These are phyloP conservation scores for Ophion slaviceki DNA, from an alignment of 2,888 invertebrate species.

Conservation along the genomic window DNA sequence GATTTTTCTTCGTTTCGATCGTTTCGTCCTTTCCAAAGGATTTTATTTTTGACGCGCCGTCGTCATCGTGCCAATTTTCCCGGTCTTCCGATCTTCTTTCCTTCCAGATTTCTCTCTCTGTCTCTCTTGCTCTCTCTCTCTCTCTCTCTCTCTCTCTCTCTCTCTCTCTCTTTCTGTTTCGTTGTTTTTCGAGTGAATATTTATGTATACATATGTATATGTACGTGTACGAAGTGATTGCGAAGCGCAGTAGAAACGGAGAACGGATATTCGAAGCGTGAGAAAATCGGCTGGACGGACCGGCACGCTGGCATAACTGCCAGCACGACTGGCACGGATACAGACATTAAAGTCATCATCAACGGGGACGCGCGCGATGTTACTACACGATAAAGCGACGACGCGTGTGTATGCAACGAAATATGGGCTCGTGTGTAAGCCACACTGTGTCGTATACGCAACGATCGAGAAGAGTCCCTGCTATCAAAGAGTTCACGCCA, in stretches of 20 bases:
- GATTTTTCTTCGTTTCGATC: too few relatives aligned
- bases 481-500: constrained; percentile 75
- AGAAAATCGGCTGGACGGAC: constrained; percentile 76
- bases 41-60: too few relatives aligned
- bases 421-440: constrained; percentile 17
- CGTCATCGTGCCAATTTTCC: neutral
- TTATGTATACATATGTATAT: neutral
- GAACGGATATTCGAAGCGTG: constrained; percentile 77
- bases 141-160: neutral
- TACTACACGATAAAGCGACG: constrained; percentile 14
- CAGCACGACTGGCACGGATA: constrained; percentile 81
- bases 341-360: constrained; percentile 82
- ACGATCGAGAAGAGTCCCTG: constrained; percentile 69
- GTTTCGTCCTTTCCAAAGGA: too few relatives aligned
- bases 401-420: neutral
- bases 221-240: neutral
- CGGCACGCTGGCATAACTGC: constrained; percentile 73
- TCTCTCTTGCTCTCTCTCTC: neutral
- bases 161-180: neutral
- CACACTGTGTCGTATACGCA: constrained; percentile 12
- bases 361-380: constrained; percentile 56
- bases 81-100: neutral
- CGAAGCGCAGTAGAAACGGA: constrained; percentile 30
- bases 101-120: neutral
- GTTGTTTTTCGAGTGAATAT: neutral